These are phyloP conservation scores for Elaeidobius kamerunicus DNA, from an alignment of 2,888 invertebrate species.

Conservation along the genomic window DNA sequence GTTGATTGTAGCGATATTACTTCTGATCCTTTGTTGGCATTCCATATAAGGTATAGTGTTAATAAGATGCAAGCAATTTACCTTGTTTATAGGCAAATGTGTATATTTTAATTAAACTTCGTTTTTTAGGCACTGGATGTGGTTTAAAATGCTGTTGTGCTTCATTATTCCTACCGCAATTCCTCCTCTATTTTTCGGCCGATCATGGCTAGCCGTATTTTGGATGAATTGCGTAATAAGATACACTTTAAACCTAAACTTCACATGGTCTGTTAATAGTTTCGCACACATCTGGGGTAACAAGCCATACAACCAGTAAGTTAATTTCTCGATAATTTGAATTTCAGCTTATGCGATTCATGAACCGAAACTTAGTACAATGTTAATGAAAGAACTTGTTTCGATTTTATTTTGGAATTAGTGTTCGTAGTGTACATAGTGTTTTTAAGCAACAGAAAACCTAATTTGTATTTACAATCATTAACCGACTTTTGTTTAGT, in stretches of 20 bases:
- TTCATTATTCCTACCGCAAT: constrained; percentile 57
- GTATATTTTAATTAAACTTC: too few species aligned
- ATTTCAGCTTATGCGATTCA: not conserved
- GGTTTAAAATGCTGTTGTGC: constrained; percentile 53
- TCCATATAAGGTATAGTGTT: constrained; percentile 68
- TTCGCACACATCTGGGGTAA: constrained; percentile 89
- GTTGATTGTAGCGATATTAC: constrained; percentile 80
- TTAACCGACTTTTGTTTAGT: too few species aligned
- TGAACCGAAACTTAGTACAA: not conserved
- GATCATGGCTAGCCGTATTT: constrained; percentile 44
- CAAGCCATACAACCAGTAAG: constrained; percentile 80
- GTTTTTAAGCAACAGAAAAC: too few species aligned
- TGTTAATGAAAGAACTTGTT: not conserved
- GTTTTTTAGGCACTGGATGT: constrained; percentile 44
- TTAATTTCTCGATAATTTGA: not conserved
- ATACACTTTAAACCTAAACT: constrained; percentile 72
- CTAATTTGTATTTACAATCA: too few species aligned
- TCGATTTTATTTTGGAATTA: not conserved
- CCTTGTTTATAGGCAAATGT: too few species aligned
- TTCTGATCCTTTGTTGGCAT: constrained; percentile 63
- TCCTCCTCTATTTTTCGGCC: constrained; percentile 67
- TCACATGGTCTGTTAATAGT: constrained; percentile 89
- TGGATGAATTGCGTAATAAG: constrained; percentile 44
- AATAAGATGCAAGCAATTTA: too few species aligned
- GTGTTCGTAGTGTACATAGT: too few species aligned